Conservation (phyloP, 2,888 invertebrate species). For the Pristionchus fissidentatus region DNA sequence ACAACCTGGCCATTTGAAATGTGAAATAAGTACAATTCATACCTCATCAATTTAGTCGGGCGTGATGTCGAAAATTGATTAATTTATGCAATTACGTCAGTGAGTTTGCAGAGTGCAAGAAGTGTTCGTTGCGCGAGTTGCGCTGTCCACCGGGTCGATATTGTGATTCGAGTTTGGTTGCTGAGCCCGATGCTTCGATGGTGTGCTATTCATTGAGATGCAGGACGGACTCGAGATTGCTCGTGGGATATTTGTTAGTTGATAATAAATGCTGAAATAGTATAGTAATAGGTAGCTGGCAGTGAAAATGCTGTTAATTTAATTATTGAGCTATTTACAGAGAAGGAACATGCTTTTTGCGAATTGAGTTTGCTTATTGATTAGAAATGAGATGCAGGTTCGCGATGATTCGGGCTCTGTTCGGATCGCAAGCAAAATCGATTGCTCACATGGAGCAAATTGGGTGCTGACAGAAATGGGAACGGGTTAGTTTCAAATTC, state of each 20-base stretch:
- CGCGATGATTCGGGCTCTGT: background rate
- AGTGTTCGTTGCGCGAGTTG: conserved; percentile 35
- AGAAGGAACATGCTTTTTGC: too few species aligned
- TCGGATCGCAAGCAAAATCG: background rate
- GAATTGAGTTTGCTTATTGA: too few species aligned
- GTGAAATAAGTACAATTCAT: too few species aligned
- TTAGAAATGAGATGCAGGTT: conserved; percentile 1
- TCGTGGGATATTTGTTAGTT: background rate
- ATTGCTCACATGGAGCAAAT: conserved; percentile 28
- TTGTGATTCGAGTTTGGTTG: conserved; percentile 16
- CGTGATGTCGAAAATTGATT: too few species aligned
- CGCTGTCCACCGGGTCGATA: conserved; percentile 3
- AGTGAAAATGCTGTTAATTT: background rate
- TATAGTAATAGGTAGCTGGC: background rate
- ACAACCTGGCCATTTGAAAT: too few species aligned
- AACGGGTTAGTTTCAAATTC: too few species aligned
- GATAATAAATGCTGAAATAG: background rate
- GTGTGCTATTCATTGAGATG: conserved; percentile 29
- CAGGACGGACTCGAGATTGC: background rate
- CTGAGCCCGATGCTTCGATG: background rate
- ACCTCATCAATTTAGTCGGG: too few species aligned
- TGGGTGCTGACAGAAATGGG: conserved; percentile 37
- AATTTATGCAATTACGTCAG: too few species aligned
- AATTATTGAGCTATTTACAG: background rate
- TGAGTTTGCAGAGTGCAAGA: conserved; percentile 45